Base-by-base conservation (phyloP, 2,888 invertebrate genomes). In the Cenopis cana region DNA sequence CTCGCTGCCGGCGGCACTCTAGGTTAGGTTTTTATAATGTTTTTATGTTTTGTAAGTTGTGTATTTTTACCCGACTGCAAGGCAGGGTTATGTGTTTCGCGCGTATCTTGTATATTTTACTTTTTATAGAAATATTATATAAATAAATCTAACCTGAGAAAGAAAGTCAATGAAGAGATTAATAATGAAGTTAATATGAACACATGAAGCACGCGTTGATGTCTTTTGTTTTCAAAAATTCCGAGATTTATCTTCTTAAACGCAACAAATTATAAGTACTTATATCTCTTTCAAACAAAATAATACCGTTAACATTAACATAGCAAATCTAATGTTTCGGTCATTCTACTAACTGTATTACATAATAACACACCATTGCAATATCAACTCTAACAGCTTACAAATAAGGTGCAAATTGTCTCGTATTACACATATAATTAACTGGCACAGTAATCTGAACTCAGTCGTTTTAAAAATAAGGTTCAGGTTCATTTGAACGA, bases 201-300 rank as follows among this genome's bases (percentile, higher is more conserved):
- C 5, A 33, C 1, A 33, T 33, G 9, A 1, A 29, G 29, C 41
- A 24, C 66, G 55, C 68, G 68, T 68, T 68, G 68, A 68, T 60
- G 52, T 68, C 68, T 68, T 61, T 68, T 68, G 68, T 60, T 61
- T 52, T n/a, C n/a, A n/a, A n/a, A n/a, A n/a, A n/a, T n/a, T n/a
- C n/a, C n/a, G n/a, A n/a, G n/a, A n/a, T 29, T 29, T 5, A 1
- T 41, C 5, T n/a, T 33, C 17, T 56, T 36, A 9, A n/a, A 2
- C 33, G n/a, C 17, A 33, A 56, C 56, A 20, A 20, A 20, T 2
- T 14, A 8, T 8, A 6, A 6, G 41, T 14, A n/a, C n/a, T n/a
- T n/a, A n/a, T n/a, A n/a, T n/a, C 10, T 17, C 12, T 24, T 29
- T 29, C 33, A 20, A 64, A 20, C 36, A n/a, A 50, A 62, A 62